phyloP scores from a whole-genome alignment of 2,888 invertebrate genomes.

The Amphipoea lucens region DNA sequence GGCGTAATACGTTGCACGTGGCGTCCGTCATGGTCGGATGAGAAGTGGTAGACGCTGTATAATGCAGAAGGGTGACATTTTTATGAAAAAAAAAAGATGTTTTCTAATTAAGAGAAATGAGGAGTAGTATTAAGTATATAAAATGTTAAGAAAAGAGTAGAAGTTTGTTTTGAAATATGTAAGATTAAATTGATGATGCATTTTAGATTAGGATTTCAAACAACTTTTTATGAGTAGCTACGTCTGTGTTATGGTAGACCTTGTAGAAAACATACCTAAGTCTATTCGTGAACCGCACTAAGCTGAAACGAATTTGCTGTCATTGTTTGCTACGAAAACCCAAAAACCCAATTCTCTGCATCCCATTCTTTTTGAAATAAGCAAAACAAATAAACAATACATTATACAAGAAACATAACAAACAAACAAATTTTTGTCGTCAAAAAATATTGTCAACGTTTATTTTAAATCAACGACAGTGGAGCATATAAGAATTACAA shows the following conservation, averaged over 20 bases:
- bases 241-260: neutral
- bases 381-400: neutral
- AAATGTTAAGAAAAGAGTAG: neutral
- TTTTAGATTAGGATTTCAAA: neutral
- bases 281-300: neutral
- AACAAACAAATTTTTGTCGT: neutral
- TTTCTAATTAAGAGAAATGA: slow-evolving; percentile 13
- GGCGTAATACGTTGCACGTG: slow-evolving; percentile 49
- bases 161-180: too few relatives aligned
- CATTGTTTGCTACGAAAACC: too few relatives aligned
- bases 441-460: neutral
- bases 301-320: neutral
- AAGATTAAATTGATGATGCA: neutral
- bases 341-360: neutral
- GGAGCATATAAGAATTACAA: too few relatives aligned
- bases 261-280: neutral
- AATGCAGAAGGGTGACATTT: neutral
- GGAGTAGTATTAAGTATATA: neutral
- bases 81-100: neutral
- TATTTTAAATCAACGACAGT: neutral
- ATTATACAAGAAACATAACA: neutral
- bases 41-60: neutral
- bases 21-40: slow-evolving; percentile 21
- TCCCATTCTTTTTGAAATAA: too few relatives aligned
- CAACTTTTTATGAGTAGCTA: neutral